Evolutionary conservation across 2,797 vertebrate genomes (phyloP), one percentile per base, ranked within the genome.

Genomic region (Sebastes alutus): DNA sequence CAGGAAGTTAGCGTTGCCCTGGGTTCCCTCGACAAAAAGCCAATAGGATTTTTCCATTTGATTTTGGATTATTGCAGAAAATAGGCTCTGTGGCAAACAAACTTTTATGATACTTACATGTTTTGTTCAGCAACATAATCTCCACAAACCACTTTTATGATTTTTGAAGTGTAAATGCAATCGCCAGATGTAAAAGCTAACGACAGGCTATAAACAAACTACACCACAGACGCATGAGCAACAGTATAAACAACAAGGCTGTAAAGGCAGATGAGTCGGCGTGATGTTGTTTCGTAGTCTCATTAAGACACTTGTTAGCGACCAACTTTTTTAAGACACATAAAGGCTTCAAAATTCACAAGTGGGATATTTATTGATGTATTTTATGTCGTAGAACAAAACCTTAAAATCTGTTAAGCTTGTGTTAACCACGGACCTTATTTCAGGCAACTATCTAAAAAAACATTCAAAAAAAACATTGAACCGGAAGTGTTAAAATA

Each of bases 401-500:
- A 49, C 18, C 0, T 49, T 49, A 49, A 49, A 49, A 49, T 49
- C 46, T 49, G 18, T 20, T 49, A 49, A 49, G 42, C 42, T 49
- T 49, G 42, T 49, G 42, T 49, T 2, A 49, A 49, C 42, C 46
- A 52, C 46, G 8, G 46, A 52, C 7, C 46, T n/a, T 52, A 52
- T 52, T 52, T n/a, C 46, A 49, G 42, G 42, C 42, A 49, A 49
- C 42, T 20, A 20, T 20, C 46, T 9, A 2, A 20, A 52, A 52
- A 52, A 2, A 8, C 46, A 52, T 52, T 52, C 0, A 52, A n/a
- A 52, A 52, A 52, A 52, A 0, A 0, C 46, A n/a, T 2, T 52
- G 46, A 52, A 52, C 46, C 18, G 4, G 8, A 52, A 52, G 8
- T 52, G 18, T 20, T 20, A 52, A 52, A n/a, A 52, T 52, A 52